phyloP scores from a whole-genome alignment of 2,113 vertebrate species.

The Vulpes ferrilata region DNA sequence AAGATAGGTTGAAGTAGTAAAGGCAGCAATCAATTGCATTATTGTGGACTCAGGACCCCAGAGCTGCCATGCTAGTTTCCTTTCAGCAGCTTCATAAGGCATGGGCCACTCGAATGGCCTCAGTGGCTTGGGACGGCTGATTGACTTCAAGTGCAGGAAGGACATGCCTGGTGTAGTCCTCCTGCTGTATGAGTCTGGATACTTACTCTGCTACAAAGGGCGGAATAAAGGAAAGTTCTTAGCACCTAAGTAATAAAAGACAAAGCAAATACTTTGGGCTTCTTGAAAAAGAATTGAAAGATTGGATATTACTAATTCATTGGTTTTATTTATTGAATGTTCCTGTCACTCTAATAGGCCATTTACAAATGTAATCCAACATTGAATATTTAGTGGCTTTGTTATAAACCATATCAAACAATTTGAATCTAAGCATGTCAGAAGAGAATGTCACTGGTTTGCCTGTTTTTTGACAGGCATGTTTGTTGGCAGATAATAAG shows the following conservation, averaged over 20 bases:
- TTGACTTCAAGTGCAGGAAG: not conserved
- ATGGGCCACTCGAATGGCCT: not conserved
- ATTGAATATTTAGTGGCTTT: slow-evolving; percentile 58
- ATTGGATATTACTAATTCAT: slow-evolving; percentile 39
- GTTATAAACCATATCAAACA: slow-evolving; percentile 55
- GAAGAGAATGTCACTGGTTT: slow-evolving; percentile 46
- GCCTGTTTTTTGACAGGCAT: not conserved
- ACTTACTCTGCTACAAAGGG: not conserved
- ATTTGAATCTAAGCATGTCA: slow-evolving; percentile 54
- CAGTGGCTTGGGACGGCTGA: not conserved
- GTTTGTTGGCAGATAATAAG: slow-evolving; percentile 55
- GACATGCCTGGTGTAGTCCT: not conserved
- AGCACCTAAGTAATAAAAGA: not conserved
- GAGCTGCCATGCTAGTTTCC: not conserved
- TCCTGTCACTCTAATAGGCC: slow-evolving; percentile 48
- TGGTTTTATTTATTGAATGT: slow-evolving; percentile 44
- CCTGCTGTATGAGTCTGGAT: not conserved
- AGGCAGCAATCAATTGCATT: not conserved
- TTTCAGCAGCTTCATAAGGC: not conserved
- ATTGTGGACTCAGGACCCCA: not conserved
- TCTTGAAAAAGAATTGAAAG: not conserved
- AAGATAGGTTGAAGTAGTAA: not conserved
- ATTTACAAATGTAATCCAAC: slow-evolving; percentile 59
- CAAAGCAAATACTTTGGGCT: slow-evolving; percentile 31
- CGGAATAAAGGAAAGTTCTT: not conserved